These are phyloP conservation scores for Distichodus sexfasciatus DNA, from an alignment of 2,797 vertebrate species.

Conservation along the genomic window DNA sequence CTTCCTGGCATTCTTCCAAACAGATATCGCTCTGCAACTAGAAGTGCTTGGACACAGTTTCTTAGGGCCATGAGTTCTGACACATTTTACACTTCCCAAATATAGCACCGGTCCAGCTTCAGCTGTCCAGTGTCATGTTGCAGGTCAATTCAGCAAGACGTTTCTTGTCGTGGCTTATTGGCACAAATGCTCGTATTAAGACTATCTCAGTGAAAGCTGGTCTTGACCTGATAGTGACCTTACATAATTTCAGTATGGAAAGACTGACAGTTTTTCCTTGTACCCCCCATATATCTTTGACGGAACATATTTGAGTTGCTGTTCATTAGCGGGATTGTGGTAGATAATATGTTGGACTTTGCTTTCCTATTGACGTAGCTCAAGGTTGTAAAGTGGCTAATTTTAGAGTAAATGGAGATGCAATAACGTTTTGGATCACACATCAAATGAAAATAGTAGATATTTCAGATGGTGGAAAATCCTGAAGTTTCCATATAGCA, in stretches of 20 bases:
- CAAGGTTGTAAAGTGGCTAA: too few species aligned
- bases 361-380: too few species aligned
- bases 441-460: too few species aligned
- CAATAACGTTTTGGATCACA: too few species aligned
- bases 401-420: too few species aligned
- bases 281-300: too few species aligned
- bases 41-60: neutral
- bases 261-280: too few species aligned
- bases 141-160: neutral
- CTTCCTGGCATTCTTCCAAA: neutral
- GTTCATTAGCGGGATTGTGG: too few species aligned
- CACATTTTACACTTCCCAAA: neutral
- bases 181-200: neutral
- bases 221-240: neutral
- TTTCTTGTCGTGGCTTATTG: neutral
- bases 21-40: neutral
- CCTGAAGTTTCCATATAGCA: too few species aligned
- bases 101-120: slow-evolving; percentile 5
- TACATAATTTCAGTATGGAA: neutral
- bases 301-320: too few species aligned
- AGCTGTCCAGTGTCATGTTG: neutral
- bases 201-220: neutral
- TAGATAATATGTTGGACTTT: too few species aligned
- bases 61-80: neutral
- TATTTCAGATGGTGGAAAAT: too few species aligned